These are phyloP conservation scores for Latrodectus geometricus DNA, from an alignment of 1,140 invertebrate genomes.

Conservation along the genomic window DNA sequence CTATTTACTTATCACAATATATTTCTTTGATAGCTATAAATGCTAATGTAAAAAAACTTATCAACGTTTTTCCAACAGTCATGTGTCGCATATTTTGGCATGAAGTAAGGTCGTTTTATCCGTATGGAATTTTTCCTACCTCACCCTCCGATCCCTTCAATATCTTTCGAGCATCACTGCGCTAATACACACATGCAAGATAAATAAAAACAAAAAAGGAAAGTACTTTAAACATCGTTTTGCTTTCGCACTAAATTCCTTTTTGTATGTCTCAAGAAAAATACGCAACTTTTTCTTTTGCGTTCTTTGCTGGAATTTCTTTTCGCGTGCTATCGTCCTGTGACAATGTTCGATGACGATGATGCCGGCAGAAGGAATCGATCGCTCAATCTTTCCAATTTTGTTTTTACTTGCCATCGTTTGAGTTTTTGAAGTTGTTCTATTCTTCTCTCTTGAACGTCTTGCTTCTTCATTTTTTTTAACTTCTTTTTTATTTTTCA, in stretches of 20 bases:
- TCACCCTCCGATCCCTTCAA: not conserved
- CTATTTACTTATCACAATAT: too few species aligned
- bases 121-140: not conserved
- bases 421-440: not conserved
- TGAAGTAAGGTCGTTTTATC: not conserved
- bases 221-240: slow-evolving; percentile 46
- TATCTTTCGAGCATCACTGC: not conserved
- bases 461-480: not conserved
- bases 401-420: not conserved
- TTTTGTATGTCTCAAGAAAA: not conserved
- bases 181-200: not conserved
- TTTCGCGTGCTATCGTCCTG: not conserved
- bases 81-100: not conserved
- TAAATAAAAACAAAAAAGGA: slow-evolving; percentile 1
- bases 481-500: not conserved
- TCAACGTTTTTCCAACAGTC: not conserved
- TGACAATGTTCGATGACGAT: slow-evolving; percentile 26
- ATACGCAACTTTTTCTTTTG: not conserved
- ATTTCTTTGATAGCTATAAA: too few species aligned
- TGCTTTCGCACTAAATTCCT: slow-evolving; percentile 23
- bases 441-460: not conserved
- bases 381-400: not conserved
- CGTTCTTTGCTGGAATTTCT: slow-evolving; percentile 4
- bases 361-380: slow-evolving; percentile 4
- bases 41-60: not conserved